Percentiles rank a stretch among this genome's conserved stretches.
Conservation (phyloP, 1,140 invertebrate genomes). For the Zaprionus camerounensis region DNA sequence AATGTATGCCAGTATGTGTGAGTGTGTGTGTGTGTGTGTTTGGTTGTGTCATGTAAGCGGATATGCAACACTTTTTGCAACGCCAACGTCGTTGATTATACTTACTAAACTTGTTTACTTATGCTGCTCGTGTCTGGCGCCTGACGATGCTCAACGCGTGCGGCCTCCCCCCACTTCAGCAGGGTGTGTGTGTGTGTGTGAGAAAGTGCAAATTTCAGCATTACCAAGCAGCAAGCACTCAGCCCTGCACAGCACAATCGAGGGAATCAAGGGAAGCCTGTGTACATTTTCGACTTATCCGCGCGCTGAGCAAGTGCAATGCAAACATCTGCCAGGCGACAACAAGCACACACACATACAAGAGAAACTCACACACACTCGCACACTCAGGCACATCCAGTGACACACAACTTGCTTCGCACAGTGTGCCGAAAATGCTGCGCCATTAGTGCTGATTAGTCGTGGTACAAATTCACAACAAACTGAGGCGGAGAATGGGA, state of each 20-base stretch:
- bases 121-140: conserved; percentile 52
- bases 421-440: conserved; percentile 8
- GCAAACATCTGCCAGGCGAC: conserved; percentile 53
- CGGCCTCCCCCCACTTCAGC: neutral
- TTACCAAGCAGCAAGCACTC: conserved; percentile 49
- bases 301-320: conserved; percentile 65
- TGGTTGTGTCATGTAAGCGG: conserved; percentile 69
- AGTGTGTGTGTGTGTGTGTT: conserved; percentile 32
- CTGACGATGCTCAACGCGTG: neutral
- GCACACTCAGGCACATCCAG: neutral
- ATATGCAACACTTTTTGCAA: conserved; percentile 67
- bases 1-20: neutral
- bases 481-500: neutral
- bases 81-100: conserved; percentile 70
- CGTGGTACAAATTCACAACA: neutral
- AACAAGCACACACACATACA: conserved; percentile 8
- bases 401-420: neutral
- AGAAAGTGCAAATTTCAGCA: conserved; percentile 76
- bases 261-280: conserved; percentile 24
- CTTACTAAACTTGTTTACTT: conserved; percentile 81
- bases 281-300: conserved; percentile 76
- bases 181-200: conserved; percentile 23
- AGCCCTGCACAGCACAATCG: conserved; percentile 37
- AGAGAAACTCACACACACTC: neutral
- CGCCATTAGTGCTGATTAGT: conserved; percentile 28